Evolutionary conservation across 2,888 invertebrate genomes (phyloP), one percentile per base, ranked within the genome.

Genomic region (Cheiracanthium punctorium): DNA sequence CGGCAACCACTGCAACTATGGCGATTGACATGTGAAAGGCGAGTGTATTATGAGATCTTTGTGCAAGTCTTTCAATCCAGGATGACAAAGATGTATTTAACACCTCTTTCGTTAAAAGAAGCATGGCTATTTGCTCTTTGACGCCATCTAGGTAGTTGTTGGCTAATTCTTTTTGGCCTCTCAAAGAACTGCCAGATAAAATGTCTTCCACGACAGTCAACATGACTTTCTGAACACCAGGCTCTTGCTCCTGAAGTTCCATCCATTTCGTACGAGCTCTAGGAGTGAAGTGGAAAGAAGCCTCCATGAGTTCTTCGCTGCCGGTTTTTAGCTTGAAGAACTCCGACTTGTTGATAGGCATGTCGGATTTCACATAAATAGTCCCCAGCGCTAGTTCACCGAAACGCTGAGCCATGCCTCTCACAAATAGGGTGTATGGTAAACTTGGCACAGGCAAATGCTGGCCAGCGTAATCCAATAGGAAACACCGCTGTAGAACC

Each of bases 361-460:
- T 74, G 28, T 88, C 88, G 1, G 89, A 88, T 70, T 89, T 89
- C 10, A 89, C 87, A 64, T 88, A 89, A 24, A 89, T 81, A 0
- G 89, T 89, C 12, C 89, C 89, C 17, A 89, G 82, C 14, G 89
- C 87, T 29, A 89, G 37, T 71, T 89, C 89, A 24, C 85, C 88
- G 67, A 89, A 89, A 29, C 89, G 72, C 29, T 88, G 88, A 2
- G 88, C 77, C 89, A 89, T 89, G 58, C 89, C 89, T 75, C 88
- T 84, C 7, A 89, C 81, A 71, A 89, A 89, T n/a, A 89, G 52
- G 20, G 88, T 82, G 69, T 89, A 89, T 17, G 89, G 86, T 20
- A 88, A 80, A 64, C 76, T 88, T 8, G 88, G 88, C 10, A 88
- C 79, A 33, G 88, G 88, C 17, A 87, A 71, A 30, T 88, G 86